Evolutionary conservation across 2,113 vertebrate species (phyloP).

Genomic region (Osmerus mordax): DNA sequence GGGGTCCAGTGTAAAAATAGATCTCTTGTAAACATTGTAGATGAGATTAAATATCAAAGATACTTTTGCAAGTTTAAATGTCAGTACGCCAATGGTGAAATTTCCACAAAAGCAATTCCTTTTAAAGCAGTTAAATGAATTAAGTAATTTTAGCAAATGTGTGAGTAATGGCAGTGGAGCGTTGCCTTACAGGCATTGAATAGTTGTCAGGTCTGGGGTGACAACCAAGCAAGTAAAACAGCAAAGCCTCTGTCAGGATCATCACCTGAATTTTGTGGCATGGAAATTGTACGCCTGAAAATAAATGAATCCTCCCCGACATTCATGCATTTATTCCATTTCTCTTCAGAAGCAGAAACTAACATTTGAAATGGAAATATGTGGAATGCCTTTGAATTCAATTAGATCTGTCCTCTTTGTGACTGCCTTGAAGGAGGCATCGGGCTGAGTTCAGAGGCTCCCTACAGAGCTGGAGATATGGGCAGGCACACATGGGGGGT

Average conservation of each 20-base stretch:
- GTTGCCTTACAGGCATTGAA: slow-evolving; percentile 13
- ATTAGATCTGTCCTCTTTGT: slow-evolving; percentile 39
- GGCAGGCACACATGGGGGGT: slow-evolving; percentile 20
- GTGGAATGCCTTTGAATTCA: slow-evolving; percentile 43
- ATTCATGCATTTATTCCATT: slow-evolving; percentile 37
- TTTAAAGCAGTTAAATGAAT: slow-evolving; percentile 40
- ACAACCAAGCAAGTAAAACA: not conserved
- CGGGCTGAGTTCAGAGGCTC: slow-evolving; percentile 43
- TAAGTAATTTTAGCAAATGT: slow-evolving; percentile 32
- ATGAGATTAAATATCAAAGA: slow-evolving; percentile 23
- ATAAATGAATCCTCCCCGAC: slow-evolving; percentile 7
- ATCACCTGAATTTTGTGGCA: slow-evolving; percentile 1
- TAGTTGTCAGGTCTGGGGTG: slow-evolving; percentile 20
- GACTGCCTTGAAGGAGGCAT: slow-evolving; percentile 40
- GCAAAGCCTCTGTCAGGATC: not conserved
- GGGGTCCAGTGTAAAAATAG: slow-evolving; percentile 21
- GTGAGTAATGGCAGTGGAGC: slow-evolving; percentile 20
- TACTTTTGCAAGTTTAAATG: not conserved
- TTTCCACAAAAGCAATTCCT: slow-evolving; percentile 10
- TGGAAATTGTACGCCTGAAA: slow-evolving; percentile 11
- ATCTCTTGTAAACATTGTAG: slow-evolving; percentile 25
- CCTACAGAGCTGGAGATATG: slow-evolving; percentile 25
- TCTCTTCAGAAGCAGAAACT: slow-evolving; percentile 14
- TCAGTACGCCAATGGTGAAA: not conserved
- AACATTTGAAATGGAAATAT: slow-evolving; percentile 56